Evolutionary conservation across 2,797 vertebrate genomes (phyloP).

Genomic region (Emys orbicularis): DNA sequence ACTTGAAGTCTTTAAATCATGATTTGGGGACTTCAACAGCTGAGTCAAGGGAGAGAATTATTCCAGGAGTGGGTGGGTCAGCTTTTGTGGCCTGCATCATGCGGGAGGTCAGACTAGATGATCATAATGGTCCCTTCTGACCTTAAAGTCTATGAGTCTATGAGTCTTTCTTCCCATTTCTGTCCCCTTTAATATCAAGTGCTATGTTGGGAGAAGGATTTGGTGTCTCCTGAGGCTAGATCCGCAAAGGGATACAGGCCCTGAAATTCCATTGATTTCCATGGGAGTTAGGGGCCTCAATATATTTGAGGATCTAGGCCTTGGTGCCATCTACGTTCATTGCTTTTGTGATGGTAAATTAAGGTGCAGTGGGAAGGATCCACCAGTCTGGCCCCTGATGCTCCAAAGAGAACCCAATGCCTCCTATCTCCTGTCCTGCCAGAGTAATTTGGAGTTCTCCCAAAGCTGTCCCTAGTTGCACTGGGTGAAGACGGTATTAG

Average conservation of each 20-base stretch:
- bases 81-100: too few species aligned
- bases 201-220: conserved; percentile 7
- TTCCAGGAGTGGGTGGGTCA: too few species aligned
- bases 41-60: too few species aligned
- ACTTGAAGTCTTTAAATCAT: too few species aligned
- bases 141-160: too few species aligned
- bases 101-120: too few species aligned
- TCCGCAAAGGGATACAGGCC: not conserved
- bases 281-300: not conserved
- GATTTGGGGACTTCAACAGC: too few species aligned
- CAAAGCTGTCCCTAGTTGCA: not conserved
- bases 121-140: too few species aligned
- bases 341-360: conserved; percentile 23
- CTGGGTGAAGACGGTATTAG: not conserved
- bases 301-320: not conserved
- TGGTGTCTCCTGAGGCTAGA: not conserved
- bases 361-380: not conserved
- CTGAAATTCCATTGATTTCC: not conserved
- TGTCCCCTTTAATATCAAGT: conserved; percentile 15
- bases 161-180: conserved; percentile 49
- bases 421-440: not conserved
- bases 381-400: not conserved
- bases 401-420: not conserved
- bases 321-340: not conserved
- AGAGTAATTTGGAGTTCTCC: not conserved